Evolutionary conservation across 1,140 invertebrate species (phyloP), one percentile per base, ranked within the genome.

Genomic region (Harlomillsia oculata): DNA sequence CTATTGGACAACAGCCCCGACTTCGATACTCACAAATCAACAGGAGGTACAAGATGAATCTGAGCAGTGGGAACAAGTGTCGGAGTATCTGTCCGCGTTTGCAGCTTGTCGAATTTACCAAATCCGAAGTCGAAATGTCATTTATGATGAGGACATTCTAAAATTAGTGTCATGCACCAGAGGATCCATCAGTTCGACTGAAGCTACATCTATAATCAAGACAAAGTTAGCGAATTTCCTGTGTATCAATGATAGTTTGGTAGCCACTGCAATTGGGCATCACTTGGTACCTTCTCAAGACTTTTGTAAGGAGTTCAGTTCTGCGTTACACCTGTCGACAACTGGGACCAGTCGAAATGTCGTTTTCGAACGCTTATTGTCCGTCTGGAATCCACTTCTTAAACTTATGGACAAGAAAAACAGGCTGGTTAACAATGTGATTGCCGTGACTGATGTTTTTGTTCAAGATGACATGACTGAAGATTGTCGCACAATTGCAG

Each of bases 51-150:
- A 3, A 28, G n/a, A 1, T 21, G 6, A 9, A 29, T 36, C 5
- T 39, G 3, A n/a, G 21, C n/a, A 20, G 23, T 30, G 25, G 45
- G 13, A n/a, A 18, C 5, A 6, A 40, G 5, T 3, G 26, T 41
- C 5, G 51, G 6, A 4, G 45, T 11, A 30, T 50, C 13, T 43
- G 29, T 48, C 55, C 34, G 50, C 51, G 2, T 61, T 44, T 30
- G 39, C 61, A 29, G 63, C 63, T 30, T 44, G 43, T 16, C 32
- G 46, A 36, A 50, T 64, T 1, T 59, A 64, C 23, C 45, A 56
- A 32, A 11, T 61, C 5, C 51, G 63, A n/a, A 40, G 48, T 18
- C 28, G 23, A 8, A 29, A 43, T 3, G 6, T 6, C n/a, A 52
- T 64, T 3, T 56, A n/a, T 6, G 63, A 64, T 43, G 32, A 14